These are phyloP conservation scores for Cheilosia scutellata DNA, from an alignment of 2,888 invertebrate species.

Conservation along the genomic window DNA sequence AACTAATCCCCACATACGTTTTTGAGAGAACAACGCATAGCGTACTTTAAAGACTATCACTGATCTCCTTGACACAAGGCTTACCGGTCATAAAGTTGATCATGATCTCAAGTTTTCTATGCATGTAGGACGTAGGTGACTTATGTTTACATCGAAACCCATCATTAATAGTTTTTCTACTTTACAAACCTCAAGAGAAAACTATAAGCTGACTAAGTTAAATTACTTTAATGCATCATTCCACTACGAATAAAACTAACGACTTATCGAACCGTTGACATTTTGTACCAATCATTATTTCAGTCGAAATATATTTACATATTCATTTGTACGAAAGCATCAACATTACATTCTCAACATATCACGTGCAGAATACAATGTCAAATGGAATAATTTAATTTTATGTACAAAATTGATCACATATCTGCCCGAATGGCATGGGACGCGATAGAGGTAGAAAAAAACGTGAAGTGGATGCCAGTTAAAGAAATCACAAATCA, in stretches of 20 bases:
- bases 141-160: conserved; percentile 20
- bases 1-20: conserved; percentile 13
- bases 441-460: not conserved
- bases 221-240: conserved; percentile 27
- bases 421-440: conserved; percentile 1
- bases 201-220: not conserved
- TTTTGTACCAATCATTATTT: conserved; percentile 26
- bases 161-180: conserved; percentile 4
- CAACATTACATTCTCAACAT: conserved; percentile 7
- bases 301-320: conserved; percentile 32
- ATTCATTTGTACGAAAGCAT: conserved; percentile 19
- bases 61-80: conserved; percentile 62
- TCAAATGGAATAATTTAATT: conserved; percentile 36
- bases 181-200: not conserved
- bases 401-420: conserved; percentile 16
- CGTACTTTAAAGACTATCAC: conserved; percentile 36
- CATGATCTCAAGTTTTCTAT: conserved; percentile 27
- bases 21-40: conserved; percentile 8
- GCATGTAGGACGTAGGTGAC: conserved; percentile 46
- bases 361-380: conserved; percentile 45
- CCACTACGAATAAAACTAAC: conserved; percentile 12
- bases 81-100: conserved; percentile 60
- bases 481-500: conserved; percentile 9
- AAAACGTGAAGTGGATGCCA: conserved; percentile 15
- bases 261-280: conserved; percentile 26